Percentiles rank a stretch among this genome's conserved stretches.
Evolutionary conservation across 2,888 invertebrate species (phyloP).

Genomic region (Molanna angustata): DNA sequence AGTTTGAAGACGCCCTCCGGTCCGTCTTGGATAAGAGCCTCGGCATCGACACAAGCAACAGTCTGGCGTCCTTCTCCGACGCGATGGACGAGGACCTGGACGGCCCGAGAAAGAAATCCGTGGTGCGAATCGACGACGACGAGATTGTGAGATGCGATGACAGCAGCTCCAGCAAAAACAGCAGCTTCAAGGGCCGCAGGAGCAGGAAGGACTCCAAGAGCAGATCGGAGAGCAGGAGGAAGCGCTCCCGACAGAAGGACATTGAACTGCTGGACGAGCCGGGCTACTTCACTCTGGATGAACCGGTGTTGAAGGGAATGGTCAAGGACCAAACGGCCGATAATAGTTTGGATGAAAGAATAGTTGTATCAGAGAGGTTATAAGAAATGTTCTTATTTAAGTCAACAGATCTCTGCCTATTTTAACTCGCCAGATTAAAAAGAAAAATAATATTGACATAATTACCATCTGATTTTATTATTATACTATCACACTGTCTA

Average conservation of each 20-base stretch:
- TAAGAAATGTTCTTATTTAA: too few species aligned
- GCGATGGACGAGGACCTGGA: background rate
- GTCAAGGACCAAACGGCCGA: background rate
- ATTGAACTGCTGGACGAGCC: constrained; percentile 17
- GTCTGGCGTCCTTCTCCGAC: background rate
- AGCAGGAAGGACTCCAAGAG: constrained; percentile 15
- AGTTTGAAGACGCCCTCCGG: constrained; percentile 22
- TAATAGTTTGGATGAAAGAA: too few species aligned
- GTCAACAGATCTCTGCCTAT: too few species aligned
- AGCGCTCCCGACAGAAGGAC: constrained; percentile 9
- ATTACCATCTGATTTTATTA: too few species aligned
- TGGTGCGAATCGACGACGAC: background rate
- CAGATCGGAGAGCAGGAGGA: background rate
- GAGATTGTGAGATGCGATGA: constrained; percentile 5
- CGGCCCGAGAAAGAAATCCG: background rate
- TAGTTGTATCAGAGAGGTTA: too few species aligned
- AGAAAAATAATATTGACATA: too few species aligned
- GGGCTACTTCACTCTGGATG: constrained; percentile 14
- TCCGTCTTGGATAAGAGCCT: constrained; percentile 13
- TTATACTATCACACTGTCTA: too few species aligned
- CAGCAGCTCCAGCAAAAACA: constrained; percentile 2
- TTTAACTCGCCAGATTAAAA: too few species aligned
- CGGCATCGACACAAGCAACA: constrained; percentile 11
- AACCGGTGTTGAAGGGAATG: constrained; percentile 4
- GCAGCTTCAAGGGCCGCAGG: constrained; percentile 10